These are phyloP conservation scores for Acanthiza pusilla DNA, from an alignment of 2,797 vertebrate genomes.

Conservation along the genomic window DNA sequence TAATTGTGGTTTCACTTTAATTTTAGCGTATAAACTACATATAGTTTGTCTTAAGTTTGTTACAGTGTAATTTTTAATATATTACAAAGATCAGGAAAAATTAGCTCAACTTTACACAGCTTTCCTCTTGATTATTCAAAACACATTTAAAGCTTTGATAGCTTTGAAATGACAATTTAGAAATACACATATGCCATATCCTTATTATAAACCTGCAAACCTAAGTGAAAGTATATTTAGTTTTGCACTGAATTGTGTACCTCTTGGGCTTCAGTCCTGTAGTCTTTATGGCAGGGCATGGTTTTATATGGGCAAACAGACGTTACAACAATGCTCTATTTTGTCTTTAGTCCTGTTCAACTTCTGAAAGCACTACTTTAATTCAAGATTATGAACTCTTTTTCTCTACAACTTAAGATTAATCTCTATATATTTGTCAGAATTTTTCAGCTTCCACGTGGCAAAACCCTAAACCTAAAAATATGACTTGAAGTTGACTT, in stretches of 20 bases:
- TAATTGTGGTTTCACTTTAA: neutral
- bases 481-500: neutral
- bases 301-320: neutral
- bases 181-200: neutral
- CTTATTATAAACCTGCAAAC: neutral
- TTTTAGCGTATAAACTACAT: neutral
- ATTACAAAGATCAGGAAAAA: neutral
- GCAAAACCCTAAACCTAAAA: neutral
- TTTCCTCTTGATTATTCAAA: neutral
- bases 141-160: neutral
- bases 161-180: neutral
- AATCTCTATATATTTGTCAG: neutral
- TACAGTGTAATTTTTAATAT: neutral
- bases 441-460: neutral
- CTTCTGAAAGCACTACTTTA: neutral
- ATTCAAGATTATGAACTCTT: neutral
- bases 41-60: neutral
- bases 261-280: neutral
- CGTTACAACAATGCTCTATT: neutral
- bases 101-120: neutral
- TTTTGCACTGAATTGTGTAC: neutral
- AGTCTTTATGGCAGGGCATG: neutral
- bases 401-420: neutral
- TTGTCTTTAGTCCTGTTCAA: neutral
- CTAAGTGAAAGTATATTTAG: neutral